phyloP scores from a whole-genome alignment of 2,113 vertebrate genomes.

The Noturus placidus region DNA sequence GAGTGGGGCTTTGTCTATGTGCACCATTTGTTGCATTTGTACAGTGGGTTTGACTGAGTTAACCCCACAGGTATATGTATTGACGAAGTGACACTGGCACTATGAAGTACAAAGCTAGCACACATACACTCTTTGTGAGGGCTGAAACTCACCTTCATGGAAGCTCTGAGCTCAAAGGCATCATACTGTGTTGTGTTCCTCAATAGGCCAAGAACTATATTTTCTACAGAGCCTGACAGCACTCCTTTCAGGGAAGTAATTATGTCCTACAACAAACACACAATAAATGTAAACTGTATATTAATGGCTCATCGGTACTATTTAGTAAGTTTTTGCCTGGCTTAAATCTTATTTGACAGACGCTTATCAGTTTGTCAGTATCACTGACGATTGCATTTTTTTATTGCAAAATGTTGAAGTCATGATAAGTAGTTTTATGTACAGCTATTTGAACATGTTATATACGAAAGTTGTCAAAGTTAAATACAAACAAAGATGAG shows the following conservation, averaged over 20 bases:
- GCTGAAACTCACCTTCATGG: slow-evolving; percentile 84
- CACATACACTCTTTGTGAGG: background rate
- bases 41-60: background rate
- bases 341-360: background rate
- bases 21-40: background rate
- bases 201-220: slow-evolving; percentile 87
- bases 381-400: background rate
- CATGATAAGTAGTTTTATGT: no score
- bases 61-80: background rate
- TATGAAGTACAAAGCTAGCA: background rate
- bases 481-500: no score
- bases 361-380: background rate
- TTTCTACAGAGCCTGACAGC: slow-evolving; percentile 87
- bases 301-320: background rate
- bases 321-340: background rate
- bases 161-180: slow-evolving; percentile 83
- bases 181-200: slow-evolving; percentile 91
- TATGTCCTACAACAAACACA: slow-evolving; percentile 65
- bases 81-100: background rate
- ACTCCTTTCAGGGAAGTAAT: slow-evolving; percentile 84
- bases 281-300: background rate
- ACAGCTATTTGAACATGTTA: no score
- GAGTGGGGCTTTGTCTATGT: background rate
- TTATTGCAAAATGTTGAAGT: background rate
- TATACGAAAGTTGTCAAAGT: no score